These are phyloP conservation scores for Oophaga sylvatica DNA, from an alignment of 2,797 vertebrate genomes.

Conservation along the genomic window DNA sequence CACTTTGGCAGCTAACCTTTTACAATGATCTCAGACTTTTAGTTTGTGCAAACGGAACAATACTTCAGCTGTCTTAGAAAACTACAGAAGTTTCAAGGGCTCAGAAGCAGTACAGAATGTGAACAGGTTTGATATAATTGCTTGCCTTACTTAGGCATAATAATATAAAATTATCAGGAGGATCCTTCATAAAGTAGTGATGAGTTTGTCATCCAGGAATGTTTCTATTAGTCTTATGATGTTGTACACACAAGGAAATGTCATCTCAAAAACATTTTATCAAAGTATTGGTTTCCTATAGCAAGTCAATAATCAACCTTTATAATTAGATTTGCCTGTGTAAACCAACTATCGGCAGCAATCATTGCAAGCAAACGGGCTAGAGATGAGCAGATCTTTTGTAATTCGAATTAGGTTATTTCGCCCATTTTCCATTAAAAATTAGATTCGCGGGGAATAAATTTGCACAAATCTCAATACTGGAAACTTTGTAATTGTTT, in stretches of 20 bases:
- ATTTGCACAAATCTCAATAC: too few species aligned
- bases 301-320: not conserved
- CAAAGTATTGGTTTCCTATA: not conserved
- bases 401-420: too few species aligned
- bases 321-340: not conserved
- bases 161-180: not conserved
- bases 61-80: constrained; percentile 37
- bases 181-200: not conserved
- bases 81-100: constrained; percentile 21
- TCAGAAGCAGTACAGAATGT: not conserved
- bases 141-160: not conserved
- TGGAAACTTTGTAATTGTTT: too few species aligned
- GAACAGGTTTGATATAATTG: not conserved
- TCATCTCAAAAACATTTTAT: not conserved
- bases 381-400: too few species aligned
- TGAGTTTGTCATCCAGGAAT: not conserved
- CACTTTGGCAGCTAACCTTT: constrained; percentile 59
- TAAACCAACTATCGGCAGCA: not conserved
- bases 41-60: constrained; percentile 56
- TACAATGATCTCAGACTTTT: constrained; percentile 51
- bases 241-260: not conserved
- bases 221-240: not conserved
- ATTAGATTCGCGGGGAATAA: too few species aligned
- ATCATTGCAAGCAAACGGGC: not conserved
- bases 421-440: too few species aligned